These are phyloP conservation scores for Cephonodes hylas DNA, from an alignment of 2,888 invertebrate genomes.

Conservation along the genomic window DNA sequence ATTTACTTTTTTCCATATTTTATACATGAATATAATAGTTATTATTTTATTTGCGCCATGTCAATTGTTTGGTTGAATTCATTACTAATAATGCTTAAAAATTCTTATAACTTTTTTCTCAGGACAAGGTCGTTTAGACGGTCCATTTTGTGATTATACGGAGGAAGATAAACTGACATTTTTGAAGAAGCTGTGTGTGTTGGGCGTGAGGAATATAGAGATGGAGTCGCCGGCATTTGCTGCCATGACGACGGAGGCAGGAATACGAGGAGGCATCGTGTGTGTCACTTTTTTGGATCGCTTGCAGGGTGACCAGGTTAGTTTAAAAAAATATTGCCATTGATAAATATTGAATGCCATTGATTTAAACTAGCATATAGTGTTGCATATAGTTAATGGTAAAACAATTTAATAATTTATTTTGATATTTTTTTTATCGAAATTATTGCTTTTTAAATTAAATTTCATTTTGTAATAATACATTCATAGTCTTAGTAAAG, in stretches of 20 bases:
- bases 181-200: slow-evolving; percentile 67
- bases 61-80: no score
- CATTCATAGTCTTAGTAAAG: no score
- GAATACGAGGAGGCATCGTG: slow-evolving; percentile 84
- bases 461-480: background rate
- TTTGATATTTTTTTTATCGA: background rate
- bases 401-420: no score
- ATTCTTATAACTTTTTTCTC: slow-evolving; percentile 19
- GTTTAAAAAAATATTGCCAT: background rate
- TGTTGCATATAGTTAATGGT: no score
- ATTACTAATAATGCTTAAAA: no score
- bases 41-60: no score
- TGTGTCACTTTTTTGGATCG: slow-evolving; percentile 88
- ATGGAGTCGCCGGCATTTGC: slow-evolving; percentile 90
- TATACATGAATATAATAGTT: no score
- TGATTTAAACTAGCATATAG: no score
- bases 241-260: slow-evolving; percentile 83
- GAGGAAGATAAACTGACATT: slow-evolving; percentile 84
- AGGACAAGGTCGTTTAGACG: slow-evolving; percentile 89
- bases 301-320: slow-evolving; percentile 85
- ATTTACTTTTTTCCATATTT: no score
- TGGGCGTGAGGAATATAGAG: slow-evolving; percentile 88
- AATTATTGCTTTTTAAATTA: background rate
- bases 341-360: no score
- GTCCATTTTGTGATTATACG: slow-evolving; percentile 86